Conservation (phyloP, 2,888 invertebrate genomes). For the Lumbricus terrestris region DNA sequence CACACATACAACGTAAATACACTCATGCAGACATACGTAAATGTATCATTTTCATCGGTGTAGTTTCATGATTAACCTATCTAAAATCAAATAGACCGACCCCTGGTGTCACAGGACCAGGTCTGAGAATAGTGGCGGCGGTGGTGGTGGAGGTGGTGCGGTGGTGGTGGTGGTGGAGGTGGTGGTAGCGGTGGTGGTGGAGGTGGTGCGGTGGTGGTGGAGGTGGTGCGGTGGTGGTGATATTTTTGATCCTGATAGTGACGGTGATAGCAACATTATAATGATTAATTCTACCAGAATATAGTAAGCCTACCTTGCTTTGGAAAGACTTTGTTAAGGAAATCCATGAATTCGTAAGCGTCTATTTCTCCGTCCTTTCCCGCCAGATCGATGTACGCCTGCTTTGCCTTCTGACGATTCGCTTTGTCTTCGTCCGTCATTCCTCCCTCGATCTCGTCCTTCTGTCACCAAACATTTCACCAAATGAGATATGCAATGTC, state of each 20-base stretch:
- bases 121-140: no score
- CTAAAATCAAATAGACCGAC: no score
- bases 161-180: no score
- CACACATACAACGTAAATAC: no score
- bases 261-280: neutral
- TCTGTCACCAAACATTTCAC: neutral
- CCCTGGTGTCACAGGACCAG: no score
- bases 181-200: no score
- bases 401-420: neutral
- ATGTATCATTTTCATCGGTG: no score
- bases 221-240: neutral
- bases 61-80: no score
- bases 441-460: slow-evolving; percentile 23
- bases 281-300: neutral
- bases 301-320: slow-evolving; percentile 30
- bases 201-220: no score
- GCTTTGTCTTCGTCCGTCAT: slow-evolving; percentile 37
- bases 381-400: slow-evolving; percentile 35
- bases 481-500: no score
- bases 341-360: slow-evolving; percentile 40
- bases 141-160: no score
- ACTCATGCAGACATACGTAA: no score
- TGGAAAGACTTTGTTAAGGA: slow-evolving; percentile 37
- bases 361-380: slow-evolving; percentile 42
- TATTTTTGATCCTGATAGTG: neutral